Evolutionary conservation across 2,888 invertebrate genomes (phyloP).

Genomic region (Apamea sordens): DNA sequence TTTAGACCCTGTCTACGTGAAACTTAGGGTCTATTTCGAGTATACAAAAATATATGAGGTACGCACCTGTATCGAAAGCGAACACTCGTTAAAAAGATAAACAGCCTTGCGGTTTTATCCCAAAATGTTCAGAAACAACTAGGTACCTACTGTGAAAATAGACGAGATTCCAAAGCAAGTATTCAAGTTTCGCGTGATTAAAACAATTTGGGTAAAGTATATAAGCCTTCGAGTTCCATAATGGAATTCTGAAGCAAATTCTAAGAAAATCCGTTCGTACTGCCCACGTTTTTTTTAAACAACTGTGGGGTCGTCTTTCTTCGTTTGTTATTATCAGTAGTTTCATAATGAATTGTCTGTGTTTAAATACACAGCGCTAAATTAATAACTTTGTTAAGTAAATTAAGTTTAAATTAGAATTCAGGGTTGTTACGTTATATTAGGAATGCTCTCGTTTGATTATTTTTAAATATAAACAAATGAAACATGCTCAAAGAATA

Average conservation of each 20-base stretch:
- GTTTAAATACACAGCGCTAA: constrained; percentile 8
- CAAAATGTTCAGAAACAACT: constrained; percentile 52
- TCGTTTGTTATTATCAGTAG: constrained; percentile 17
- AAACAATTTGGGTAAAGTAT: constrained; percentile 50
- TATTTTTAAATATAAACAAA: background rate
- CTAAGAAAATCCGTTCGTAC: constrained; percentile 25
- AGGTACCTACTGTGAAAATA: constrained; percentile 48
- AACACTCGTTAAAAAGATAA: constrained; percentile 71
- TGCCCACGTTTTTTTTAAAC: constrained; percentile 18
- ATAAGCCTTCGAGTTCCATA: constrained; percentile 16
- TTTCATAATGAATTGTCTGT: constrained; percentile 11
- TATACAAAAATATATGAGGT: constrained; percentile 49
- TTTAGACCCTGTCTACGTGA: constrained; percentile 43
- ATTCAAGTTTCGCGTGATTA: constrained; percentile 52
- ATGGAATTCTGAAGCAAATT: constrained; percentile 25
- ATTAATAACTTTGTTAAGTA: constrained; percentile 8
- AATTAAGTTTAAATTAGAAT: constrained; percentile 22
- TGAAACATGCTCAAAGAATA: background rate
- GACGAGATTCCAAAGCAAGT: constrained; percentile 60
- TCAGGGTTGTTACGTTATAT: background rate
- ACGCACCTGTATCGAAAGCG: constrained; percentile 41
- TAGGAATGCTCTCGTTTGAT: background rate
- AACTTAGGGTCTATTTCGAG: constrained; percentile 33
- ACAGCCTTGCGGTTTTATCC: constrained; percentile 70
- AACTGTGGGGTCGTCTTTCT: background rate